Evolutionary conservation across 2,888 invertebrate genomes (phyloP), one percentile per base, ranked within the genome.

Genomic region (Caenorhabditis sulstoni): DNA sequence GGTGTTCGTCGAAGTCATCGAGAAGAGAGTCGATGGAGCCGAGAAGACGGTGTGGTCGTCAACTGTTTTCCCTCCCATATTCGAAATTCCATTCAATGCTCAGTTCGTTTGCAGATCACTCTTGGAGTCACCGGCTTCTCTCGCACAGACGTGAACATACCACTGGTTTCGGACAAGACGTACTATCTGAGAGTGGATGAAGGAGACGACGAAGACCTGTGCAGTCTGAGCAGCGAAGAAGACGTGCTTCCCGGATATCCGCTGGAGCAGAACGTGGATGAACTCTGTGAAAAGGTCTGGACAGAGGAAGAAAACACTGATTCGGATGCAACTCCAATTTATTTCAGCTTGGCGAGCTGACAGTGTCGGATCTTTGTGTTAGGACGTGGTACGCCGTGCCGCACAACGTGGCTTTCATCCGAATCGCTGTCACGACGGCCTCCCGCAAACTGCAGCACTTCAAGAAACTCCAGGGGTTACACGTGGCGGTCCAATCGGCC

Each of bases 271-370:
- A 70, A 70, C 50, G 14, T 70, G 9, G 76, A 77, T 45, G 76
- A 77, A 23, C 29, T 77, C 2, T 77, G 76, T 35, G 76, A 77
- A 18, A 58, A 58, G 23, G 39, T 62, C 9, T 3, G 22, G 8
- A n/a, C n/a, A n/a, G 14, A 41, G 14, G n/a, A n/a, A n/a, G n/a
- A n/a, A n/a, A n/a, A n/a, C n/a, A n/a, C n/a, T n/a, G n/a, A n/a
- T n/a, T n/a, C n/a, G n/a, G 11, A 14, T 11, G 12, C 4, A 22
- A 22, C 18, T 20, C 12, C 2, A 20, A 37, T 35, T 0, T 49
- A 3, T 11, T 61, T 47, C 29, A 65, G 65, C 1, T 61, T n/a
- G 70, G 70, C 3, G 37, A 61, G 22, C 35, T 70, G 18, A 59
- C 61, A 0, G 45, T 70, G 1, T 23, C 47, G 0, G 61, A 70